A percentile compares a stretch with the other conserved stretches of the same genome.
These are phyloP conservation scores for Datnioides undecimradiatus DNA, from an alignment of 2,113 vertebrate genomes.

Conservation along the genomic window DNA sequence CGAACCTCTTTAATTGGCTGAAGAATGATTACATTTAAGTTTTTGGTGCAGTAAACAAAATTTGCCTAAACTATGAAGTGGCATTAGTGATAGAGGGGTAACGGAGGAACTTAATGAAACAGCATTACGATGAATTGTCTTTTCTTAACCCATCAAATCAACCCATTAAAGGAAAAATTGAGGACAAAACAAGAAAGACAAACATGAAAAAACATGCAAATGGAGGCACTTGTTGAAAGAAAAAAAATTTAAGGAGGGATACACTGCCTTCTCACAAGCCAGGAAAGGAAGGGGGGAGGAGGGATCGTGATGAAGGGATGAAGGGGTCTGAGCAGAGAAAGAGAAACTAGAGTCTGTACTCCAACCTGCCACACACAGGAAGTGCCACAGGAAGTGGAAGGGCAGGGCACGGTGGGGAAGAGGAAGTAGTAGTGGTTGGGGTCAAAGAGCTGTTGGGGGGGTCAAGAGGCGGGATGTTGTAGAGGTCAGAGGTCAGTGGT, in stretches of 20 bases:
- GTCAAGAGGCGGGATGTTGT: slow-evolving; percentile 76
- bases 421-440: slow-evolving; percentile 74
- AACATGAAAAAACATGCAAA: slow-evolving; percentile 66
- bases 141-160: slow-evolving; percentile 45
- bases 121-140: slow-evolving; percentile 23
- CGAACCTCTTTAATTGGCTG: slow-evolving; percentile 60
- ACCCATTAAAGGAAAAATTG: slow-evolving; percentile 26
- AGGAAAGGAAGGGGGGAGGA: slow-evolving; percentile 32
- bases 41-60: slow-evolving; percentile 51
- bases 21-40: slow-evolving; percentile 57
- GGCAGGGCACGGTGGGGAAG: slow-evolving; percentile 71
- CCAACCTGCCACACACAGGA: slow-evolving; percentile 85
- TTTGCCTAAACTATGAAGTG: slow-evolving; percentile 40
- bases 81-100: slow-evolving; percentile 65
- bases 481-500: slow-evolving; percentile 78
- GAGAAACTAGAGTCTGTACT: slow-evolving; percentile 71
- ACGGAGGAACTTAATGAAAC: slow-evolving; percentile 59
- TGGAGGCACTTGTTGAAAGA: slow-evolving; percentile 54
- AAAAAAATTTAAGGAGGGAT: slow-evolving; percentile 49
- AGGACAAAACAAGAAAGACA: slow-evolving; percentile 51
- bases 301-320: slow-evolving; percentile 63
- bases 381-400: slow-evolving; percentile 81
- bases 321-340: slow-evolving; percentile 70
- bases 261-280: slow-evolving; percentile 84
- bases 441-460: slow-evolving; percentile 73